Evolutionary conservation across 2,797 vertebrate genomes (phyloP).

Genomic region (Helostoma temminkii): DNA sequence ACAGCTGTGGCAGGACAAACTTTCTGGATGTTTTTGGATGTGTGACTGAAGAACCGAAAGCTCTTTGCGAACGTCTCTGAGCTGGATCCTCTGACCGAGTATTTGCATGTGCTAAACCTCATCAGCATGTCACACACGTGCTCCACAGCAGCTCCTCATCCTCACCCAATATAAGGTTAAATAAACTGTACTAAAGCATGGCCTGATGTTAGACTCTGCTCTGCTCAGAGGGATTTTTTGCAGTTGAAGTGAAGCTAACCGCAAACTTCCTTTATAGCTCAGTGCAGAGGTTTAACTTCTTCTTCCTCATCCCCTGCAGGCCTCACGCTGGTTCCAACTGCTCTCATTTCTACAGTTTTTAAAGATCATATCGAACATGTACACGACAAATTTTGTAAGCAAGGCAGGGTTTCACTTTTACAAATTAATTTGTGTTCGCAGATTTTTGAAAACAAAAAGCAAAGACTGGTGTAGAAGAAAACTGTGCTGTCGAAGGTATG

Average conservation of each 20-base stretch:
- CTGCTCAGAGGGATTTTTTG: not conserved
- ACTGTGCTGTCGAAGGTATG: not conserved
- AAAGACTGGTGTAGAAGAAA: not conserved
- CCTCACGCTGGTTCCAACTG: conserved; percentile 1
- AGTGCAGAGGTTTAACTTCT: conserved; percentile 55
- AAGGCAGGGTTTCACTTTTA: not conserved
- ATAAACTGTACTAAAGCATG: no score
- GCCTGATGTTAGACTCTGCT: no score
- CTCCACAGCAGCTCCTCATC: not conserved
- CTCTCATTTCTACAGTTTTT: not conserved
- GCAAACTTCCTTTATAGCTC: conserved; percentile 67
- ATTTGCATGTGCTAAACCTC: not conserved
- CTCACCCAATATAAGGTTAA: not conserved
- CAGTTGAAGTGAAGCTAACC: conserved; percentile 58
- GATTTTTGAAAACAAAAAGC: not conserved
- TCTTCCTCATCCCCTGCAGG: conserved; percentile 31
- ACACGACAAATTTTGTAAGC: not conserved
- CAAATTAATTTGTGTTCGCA: not conserved
- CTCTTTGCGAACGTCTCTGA: no score
- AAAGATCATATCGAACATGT: not conserved
- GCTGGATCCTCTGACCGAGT: no score
- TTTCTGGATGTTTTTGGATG: no score
- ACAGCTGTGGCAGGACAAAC: no score
- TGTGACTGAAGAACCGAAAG: no score
- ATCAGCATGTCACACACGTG: not conserved